Base-by-base conservation (phyloP, 92 coral and sea anemone genomes). In the Chrysogorgia sp. region DNA sequence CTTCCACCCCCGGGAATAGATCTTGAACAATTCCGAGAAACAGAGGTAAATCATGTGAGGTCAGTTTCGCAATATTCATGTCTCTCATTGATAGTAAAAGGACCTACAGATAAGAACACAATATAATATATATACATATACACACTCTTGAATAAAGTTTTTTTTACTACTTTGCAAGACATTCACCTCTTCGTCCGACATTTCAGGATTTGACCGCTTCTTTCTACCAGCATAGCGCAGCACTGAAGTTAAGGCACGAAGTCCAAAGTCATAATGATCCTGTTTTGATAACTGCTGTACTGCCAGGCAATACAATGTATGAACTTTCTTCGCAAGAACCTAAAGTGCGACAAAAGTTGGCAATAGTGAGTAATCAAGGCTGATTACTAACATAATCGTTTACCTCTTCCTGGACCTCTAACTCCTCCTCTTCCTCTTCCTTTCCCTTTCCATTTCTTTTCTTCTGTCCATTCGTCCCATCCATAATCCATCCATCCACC, bases 111-210 rank as follows among this genome's bases (percentile, higher is more conserved):
- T 15, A 83, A 20, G 17, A 45, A 62, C 21, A 29, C 56, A n/a
- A 0, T 20, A 48, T 28, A 40, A 45, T 24, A 24, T 4, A 12
- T 37, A n/a, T n/a, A n/a, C n/a, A n/a, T n/a, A n/a, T n/a, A n/a
- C n/a, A n/a, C n/a, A n/a, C n/a, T n/a, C n/a, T n/a, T n/a, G n/a
- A n/a, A n/a, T n/a, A n/a, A n/a, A n/a, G n/a, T n/a, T 37, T 37
- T 37, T 37, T 37, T 37, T 37, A 12, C 43, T 37, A 37, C 43
- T 37, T 37, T 4, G 43, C 43, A 37, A 47, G 15, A 47, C 53
- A 47, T 47, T 47, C n/a, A 93, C 98, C 91, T 93, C 98, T 85
- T 93, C 98, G 50, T 93, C 98, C 28, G 98, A 89, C 98, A 93
- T 93, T 74, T 93, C 98, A 55, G 98, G 98, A 75, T 91, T 91